Base-by-base conservation (phyloP, 1,140 invertebrate genomes). In the Philaenus spumarius region DNA sequence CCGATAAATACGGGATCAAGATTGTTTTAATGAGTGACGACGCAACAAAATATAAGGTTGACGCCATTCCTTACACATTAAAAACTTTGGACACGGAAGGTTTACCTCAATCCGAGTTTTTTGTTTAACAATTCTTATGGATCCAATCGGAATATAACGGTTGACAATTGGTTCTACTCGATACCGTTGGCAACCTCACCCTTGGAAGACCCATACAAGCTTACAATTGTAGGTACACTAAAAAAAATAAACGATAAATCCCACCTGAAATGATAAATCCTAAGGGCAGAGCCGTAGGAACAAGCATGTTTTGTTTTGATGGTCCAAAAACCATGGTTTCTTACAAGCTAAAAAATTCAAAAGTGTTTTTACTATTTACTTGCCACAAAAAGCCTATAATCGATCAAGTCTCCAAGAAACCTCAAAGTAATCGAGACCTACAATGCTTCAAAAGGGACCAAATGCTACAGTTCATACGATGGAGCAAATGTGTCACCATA, bases 1-100 rank as follows among this genome's bases (percentile, higher is more conserved):
- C 15, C 47, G 62, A 55, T 62, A 68, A 60, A 42, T 66, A 50
- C 62, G 77, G 76, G 0, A 62, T 78, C 19, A 76, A 77, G 68
- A 64, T 75, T 30, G 26, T 67, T 37, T 59, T 59, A 30, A 60
- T 72, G 23, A 66, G 64, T 14, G 69, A 73, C 62, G 64, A 68
- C 34, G 40, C 42, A 46, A 68, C 61, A 9, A 63, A 66, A 30
- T 73, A 73, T 54, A 51, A 72, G 37, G 55, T 67, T 19, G 68
- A 69, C 62, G 67, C 61, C 7, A 68, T 69, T 52, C 66, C 73
- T 24, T 72, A 74, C 52, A 42, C 60, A 11, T 69, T 69, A 30
- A 73, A 72, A 68, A 55, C 60, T 43, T 55, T 43, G 6, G 35
- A 60, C 14, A 26, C 53, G 9, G 15, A 55, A 50, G 45, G 45